These are phyloP conservation scores for Solenopsis fugax DNA, from an alignment of 1,140 invertebrate genomes.

Conservation along the genomic window DNA sequence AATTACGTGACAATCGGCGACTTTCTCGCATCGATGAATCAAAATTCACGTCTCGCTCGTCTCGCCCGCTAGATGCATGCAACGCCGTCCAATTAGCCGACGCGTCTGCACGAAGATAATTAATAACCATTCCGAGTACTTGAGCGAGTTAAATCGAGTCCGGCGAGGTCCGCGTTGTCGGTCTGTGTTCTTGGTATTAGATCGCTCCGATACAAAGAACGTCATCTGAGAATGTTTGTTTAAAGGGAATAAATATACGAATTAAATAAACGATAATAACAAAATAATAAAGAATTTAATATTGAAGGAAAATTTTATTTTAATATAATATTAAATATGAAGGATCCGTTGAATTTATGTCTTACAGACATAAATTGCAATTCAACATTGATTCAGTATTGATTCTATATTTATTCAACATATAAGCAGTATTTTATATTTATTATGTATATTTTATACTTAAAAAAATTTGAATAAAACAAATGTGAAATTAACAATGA, in stretches of 20 bases:
- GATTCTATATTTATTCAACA: too few relatives aligned
- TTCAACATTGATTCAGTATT: too few relatives aligned
- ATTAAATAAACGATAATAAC: neutral
- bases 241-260: neutral
- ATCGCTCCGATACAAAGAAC: conserved; percentile 31
- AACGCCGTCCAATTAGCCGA: conserved; percentile 61
- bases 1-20: conserved; percentile 11
- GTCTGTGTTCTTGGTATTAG: conserved; percentile 45
- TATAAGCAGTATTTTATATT: too few relatives aligned
- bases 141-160: conserved; percentile 68
- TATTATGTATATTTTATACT: too few relatives aligned
- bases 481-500: too few relatives aligned
- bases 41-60: conserved; percentile 24
- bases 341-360: too few relatives aligned
- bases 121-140: conserved; percentile 74
- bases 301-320: neutral
- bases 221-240: neutral
- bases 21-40: conserved; percentile 34
- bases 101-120: conserved; percentile 56
- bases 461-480: too few relatives aligned
- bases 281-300: neutral
- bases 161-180: conserved; percentile 46
- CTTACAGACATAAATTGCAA: too few relatives aligned
- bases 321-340: neutral
- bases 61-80: conserved; percentile 18